These are phyloP conservation scores for Adelognathus sp. DNA, from an alignment of 2,888 invertebrate genomes.

Conservation along the genomic window DNA sequence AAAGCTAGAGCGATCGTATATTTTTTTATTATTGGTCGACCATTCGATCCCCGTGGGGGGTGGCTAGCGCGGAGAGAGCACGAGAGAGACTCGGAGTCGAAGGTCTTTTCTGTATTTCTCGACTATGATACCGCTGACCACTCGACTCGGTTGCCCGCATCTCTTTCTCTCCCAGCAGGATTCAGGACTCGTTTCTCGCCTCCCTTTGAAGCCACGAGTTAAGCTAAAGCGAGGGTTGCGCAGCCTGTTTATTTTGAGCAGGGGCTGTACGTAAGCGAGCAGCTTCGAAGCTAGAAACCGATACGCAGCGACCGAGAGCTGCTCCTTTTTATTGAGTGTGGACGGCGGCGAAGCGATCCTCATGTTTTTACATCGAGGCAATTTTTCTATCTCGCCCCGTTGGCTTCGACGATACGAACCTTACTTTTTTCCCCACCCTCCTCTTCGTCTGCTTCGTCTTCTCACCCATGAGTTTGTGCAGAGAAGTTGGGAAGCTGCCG, in stretches of 20 bases:
- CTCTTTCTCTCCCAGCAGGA: constrained; percentile 41
- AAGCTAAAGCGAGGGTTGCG: constrained; percentile 42
- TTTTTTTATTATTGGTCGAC: constrained; percentile 79
- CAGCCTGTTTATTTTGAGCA: constrained; percentile 45
- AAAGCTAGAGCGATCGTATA: constrained; percentile 74
- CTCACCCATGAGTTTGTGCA: constrained; percentile 38
- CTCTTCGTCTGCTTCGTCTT: constrained; percentile 36
- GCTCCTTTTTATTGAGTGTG: constrained; percentile 79
- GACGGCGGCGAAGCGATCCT: constrained; percentile 77
- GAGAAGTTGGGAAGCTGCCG: constrained; percentile 6
- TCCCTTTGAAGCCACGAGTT: constrained; percentile 56
- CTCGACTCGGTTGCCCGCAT: constrained; percentile 71
- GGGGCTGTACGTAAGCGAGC: constrained; percentile 31
- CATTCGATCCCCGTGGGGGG: constrained; percentile 58
- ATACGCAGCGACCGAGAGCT: constrained; percentile 52
- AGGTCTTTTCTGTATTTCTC: constrained; percentile 56
- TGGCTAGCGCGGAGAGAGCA: constrained; percentile 20
- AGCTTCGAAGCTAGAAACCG: constrained; percentile 39
- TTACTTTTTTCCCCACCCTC: constrained; percentile 47
- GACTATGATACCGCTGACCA: constrained; percentile 72
- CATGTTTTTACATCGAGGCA: constrained; percentile 81
- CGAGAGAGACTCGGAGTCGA: constrained; percentile 44
- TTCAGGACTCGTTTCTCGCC: constrained; percentile 42
- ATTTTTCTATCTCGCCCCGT: constrained; percentile 80
- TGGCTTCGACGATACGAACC: constrained; percentile 74